phyloP scores from a whole-genome alignment of 1,140 invertebrate genomes.

The Drosophila ambigua region DNA sequence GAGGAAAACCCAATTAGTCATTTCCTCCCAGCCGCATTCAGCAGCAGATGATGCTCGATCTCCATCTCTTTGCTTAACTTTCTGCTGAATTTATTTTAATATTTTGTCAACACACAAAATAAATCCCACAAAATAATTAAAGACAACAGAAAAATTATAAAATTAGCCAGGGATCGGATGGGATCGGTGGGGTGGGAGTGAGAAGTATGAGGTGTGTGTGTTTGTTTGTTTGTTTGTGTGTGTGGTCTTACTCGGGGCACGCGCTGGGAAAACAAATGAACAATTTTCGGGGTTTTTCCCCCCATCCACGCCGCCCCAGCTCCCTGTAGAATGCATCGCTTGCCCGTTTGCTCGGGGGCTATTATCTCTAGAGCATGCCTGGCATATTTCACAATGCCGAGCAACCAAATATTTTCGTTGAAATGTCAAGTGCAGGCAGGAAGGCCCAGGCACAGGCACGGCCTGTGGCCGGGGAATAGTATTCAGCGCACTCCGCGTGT shows the following conservation, averaged over 20 bases:
- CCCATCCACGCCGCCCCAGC: no score
- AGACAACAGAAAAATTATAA: conserved; percentile 6
- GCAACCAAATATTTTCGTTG: conserved; percentile 68
- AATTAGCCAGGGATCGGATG: no score
- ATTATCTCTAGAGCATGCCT: conserved; percentile 68
- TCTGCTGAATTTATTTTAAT: conserved; percentile 36
- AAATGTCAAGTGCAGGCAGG: conserved; percentile 76
- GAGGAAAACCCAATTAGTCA: conserved; percentile 81
- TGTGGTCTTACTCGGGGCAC: neutral
- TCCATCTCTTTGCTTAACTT: conserved; percentile 13
- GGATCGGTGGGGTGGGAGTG: no score
- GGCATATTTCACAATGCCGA: conserved; percentile 74
- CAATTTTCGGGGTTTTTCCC: neutral
- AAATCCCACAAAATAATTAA: conserved; percentile 55
- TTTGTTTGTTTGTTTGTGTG: no score
- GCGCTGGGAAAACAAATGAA: conserved; percentile 31
- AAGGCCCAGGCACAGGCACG: conserved; percentile 9
- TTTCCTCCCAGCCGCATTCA: neutral
- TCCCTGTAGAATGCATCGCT: no score
- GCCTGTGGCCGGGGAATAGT: no score
- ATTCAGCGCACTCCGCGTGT: neutral
- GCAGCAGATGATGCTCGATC: conserved; percentile 9
- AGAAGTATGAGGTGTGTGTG: no score
- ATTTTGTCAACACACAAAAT: conserved; percentile 41
- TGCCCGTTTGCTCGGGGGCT: neutral